These are phyloP conservation scores for Aphodius sticticus DNA, from an alignment of 2,888 invertebrate species.

Conservation along the genomic window DNA sequence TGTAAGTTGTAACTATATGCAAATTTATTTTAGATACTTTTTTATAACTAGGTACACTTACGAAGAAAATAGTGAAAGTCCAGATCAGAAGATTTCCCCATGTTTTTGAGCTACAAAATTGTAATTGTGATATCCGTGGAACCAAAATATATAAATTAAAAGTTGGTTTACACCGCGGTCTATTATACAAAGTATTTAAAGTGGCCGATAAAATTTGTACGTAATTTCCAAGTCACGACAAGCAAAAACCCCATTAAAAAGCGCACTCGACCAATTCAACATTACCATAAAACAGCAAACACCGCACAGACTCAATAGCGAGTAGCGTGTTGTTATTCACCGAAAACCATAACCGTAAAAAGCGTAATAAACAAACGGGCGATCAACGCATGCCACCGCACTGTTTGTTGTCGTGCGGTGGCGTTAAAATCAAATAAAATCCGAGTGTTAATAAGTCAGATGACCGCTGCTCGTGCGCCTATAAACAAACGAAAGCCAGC, in stretches of 20 bases:
- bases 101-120: too few species aligned
- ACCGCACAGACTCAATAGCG: neutral
- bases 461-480: neutral
- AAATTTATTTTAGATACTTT: too few species aligned
- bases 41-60: too few species aligned
- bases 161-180: too few species aligned
- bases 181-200: too few species aligned
- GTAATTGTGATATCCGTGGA: too few species aligned
- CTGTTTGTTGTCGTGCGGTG: neutral
- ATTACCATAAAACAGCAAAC: neutral
- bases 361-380: neutral
- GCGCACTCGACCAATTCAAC: neutral
- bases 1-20: too few species aligned
- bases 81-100: too few species aligned
- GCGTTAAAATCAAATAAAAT: neutral
- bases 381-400: neutral
- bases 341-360: slow-evolving; percentile 4
- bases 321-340: neutral
- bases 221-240: neutral
- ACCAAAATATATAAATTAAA: too few species aligned
- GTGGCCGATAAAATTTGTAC: too few species aligned
- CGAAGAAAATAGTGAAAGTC: too few species aligned
- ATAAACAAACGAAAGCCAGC: neutral
- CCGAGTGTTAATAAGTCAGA: neutral
- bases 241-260: neutral